phyloP scores from a whole-genome alignment of 2,888 invertebrate species.

The Melanostoma mellinum region DNA sequence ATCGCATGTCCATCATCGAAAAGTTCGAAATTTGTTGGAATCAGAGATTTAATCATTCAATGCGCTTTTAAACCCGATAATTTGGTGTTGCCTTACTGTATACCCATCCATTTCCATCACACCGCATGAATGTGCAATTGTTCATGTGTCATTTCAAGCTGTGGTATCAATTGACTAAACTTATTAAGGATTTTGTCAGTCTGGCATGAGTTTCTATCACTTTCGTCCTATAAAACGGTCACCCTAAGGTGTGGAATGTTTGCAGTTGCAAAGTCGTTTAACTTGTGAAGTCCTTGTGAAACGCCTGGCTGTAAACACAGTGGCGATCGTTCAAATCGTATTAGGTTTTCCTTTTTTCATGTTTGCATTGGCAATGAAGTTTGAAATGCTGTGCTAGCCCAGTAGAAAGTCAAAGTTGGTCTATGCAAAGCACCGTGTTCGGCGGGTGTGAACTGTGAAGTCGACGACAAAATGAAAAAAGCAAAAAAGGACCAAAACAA shows the following conservation, averaged over 20 bases:
- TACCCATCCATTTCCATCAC: no score
- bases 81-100: no score
- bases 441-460: constrained; percentile 32
- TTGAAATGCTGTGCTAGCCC: constrained; percentile 37
- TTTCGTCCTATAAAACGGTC: background rate
- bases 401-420: constrained; percentile 1
- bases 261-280: background rate
- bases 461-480: constrained; percentile 30
- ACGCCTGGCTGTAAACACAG: constrained; percentile 38
- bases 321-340: constrained; percentile 66
- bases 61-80: no score
- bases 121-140: no score
- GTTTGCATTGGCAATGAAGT: constrained; percentile 61
- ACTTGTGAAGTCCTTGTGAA: constrained; percentile 27
- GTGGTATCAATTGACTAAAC: no score
- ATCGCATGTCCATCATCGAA: no score
- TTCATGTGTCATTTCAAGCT: no score
- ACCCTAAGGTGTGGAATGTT: background rate
- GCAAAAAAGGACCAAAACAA: constrained; percentile 17
- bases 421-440: background rate
- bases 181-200: no score
- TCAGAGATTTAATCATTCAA: no score
- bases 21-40: no score
- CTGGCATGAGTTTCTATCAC: background rate
- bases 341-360: constrained; percentile 43